Conservation (phyloP, 2,888 invertebrate species). For the Eurytoma californica region DNA sequence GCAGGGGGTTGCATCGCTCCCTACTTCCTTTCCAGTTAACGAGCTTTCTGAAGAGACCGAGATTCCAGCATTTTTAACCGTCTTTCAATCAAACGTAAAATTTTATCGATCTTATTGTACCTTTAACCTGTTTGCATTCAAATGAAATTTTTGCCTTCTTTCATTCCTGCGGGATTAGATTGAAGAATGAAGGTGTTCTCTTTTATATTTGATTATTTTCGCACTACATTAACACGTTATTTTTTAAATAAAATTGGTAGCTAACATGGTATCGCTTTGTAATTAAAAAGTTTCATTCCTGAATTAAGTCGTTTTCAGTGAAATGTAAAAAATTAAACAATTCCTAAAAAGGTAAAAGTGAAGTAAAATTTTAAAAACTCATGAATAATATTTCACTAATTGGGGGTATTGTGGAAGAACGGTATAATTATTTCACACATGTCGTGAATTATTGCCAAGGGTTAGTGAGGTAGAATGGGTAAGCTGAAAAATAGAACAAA, state of each 20-base stretch:
- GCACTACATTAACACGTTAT: background rate
- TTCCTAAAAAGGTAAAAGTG: too few relatives aligned
- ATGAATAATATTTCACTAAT: too few relatives aligned
- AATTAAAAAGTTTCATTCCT: too few relatives aligned
- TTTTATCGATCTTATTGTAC: constrained; percentile 19
- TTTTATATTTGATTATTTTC: background rate
- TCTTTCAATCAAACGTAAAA: constrained; percentile 25
- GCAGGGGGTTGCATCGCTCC: constrained; percentile 14
- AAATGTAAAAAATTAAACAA: too few relatives aligned
- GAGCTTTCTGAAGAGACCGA: constrained; percentile 33
- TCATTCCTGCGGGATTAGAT: background rate
- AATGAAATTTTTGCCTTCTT: constrained; percentile 2
- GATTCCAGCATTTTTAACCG: constrained; percentile 32
- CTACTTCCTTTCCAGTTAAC: constrained; percentile 34
- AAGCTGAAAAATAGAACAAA: too few relatives aligned
- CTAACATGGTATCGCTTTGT: too few relatives aligned
- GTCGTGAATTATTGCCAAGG: too few relatives aligned
- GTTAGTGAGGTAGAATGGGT: too few relatives aligned
- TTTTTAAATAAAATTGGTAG: background rate
- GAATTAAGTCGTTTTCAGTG: too few relatives aligned
- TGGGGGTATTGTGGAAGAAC: too few relatives aligned
- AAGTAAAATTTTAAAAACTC: too few relatives aligned
- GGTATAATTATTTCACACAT: too few relatives aligned
- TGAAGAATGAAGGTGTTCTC: background rate
- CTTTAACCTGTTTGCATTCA: background rate